These are phyloP conservation scores for Acromyrmex heyeri DNA, from an alignment of 1,140 invertebrate species.

Conservation along the genomic window DNA sequence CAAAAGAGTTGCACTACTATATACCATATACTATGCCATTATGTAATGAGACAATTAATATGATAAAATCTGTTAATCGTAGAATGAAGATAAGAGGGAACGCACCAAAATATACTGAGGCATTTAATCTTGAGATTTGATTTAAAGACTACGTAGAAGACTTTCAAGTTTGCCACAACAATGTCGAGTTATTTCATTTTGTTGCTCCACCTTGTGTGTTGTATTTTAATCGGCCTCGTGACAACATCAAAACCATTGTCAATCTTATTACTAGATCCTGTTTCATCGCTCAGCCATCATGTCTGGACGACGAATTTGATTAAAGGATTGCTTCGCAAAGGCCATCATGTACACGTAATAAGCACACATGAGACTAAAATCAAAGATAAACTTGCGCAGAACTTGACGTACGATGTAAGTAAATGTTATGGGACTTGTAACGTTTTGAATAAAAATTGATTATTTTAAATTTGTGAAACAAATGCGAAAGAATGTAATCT, in stretches of 20 bases:
- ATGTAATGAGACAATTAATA: too few species aligned
- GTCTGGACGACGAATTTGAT: background rate
- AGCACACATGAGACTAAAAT: background rate
- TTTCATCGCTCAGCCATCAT: background rate
- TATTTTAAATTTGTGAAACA: background rate
- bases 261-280: background rate
- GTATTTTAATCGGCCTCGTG: background rate
- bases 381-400: conserved; percentile 8
- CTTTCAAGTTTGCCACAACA: background rate
- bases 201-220: background rate
- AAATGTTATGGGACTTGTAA: background rate
- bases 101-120: too few species aligned
- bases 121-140: too few species aligned
- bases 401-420: conserved; percentile 1
- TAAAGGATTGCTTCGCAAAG: conserved; percentile 9
- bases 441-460: too few species aligned
- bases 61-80: too few species aligned
- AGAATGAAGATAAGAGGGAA: too few species aligned
- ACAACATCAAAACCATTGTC: background rate
- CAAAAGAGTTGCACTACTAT: too few species aligned
- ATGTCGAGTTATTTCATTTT: background rate
- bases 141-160: background rate
- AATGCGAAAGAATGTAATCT: background rate
- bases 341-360: conserved; percentile 17
- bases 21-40: too few species aligned